A percentile compares a stretch with the other conserved stretches of the same genome.
Conservation (phyloP, 2,113 vertebrate species). For the Pogonocichla stellata region DNA sequence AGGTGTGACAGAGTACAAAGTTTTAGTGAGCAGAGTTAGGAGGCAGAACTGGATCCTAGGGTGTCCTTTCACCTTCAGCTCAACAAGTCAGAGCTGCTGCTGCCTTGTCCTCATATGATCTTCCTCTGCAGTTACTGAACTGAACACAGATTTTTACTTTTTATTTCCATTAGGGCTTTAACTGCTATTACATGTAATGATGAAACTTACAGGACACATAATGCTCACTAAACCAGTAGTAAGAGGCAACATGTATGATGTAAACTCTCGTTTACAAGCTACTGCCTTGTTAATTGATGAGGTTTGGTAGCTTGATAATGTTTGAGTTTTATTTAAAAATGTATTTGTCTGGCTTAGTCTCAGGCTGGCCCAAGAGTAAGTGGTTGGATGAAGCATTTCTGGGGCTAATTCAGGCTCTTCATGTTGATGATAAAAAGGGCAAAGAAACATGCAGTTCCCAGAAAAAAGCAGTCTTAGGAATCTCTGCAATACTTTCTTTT, state of each 20-base stretch:
- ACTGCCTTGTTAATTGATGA: neutral
- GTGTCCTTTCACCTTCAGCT: neutral
- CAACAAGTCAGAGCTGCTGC: neutral
- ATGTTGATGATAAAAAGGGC: neutral
- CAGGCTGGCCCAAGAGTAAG: neutral
- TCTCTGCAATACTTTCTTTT: neutral
- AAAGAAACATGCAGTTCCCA: neutral
- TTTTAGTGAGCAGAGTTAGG: neutral
- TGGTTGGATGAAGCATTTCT: neutral
- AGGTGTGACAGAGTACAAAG: neutral
- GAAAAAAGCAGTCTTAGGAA: neutral
- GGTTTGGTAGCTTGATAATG: neutral
- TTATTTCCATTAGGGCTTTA: neutral
- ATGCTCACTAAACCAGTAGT: neutral
- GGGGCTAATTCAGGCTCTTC: neutral
- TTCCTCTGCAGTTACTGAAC: neutral
- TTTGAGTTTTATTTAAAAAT: neutral
- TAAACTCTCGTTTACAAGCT: neutral
- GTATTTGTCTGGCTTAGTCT: neutral
- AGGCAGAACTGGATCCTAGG: conserved; percentile 3
- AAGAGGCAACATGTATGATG: neutral
- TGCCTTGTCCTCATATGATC: neutral
- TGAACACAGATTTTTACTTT: neutral
- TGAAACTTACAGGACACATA: neutral
- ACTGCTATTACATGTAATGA: neutral